Evolutionary conservation across 64 coral and sea anemone species (phyloP).

Genomic region (Pachyseris speciosa): DNA sequence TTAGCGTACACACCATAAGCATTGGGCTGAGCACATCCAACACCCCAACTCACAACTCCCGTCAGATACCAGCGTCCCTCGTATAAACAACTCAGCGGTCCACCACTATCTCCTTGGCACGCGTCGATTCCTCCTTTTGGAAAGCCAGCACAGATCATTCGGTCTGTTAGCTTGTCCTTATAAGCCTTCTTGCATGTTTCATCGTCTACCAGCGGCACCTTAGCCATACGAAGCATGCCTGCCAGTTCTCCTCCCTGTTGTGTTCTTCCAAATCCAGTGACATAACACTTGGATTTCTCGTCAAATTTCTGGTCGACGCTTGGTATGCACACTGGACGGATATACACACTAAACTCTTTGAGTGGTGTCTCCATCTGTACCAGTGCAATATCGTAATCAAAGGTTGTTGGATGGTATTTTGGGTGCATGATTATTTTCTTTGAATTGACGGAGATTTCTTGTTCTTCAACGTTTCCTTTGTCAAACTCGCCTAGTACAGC

Average conservation of each 20-base stretch:
- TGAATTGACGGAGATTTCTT: constrained; percentile 45
- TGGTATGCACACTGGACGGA: constrained; percentile 64
- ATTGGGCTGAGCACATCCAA: constrained; percentile 69
- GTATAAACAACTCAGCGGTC: constrained; percentile 67
- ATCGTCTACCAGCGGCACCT: constrained; percentile 47
- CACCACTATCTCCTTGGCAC: constrained; percentile 75
- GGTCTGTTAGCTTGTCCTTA: constrained; percentile 32
- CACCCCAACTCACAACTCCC: constrained; percentile 78
- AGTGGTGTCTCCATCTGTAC: constrained; percentile 50
- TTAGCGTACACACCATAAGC: constrained; percentile 79
- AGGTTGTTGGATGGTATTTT: not conserved
- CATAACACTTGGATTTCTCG: constrained; percentile 11
- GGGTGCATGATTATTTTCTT: constrained; percentile 59
- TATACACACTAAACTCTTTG: constrained; percentile 36
- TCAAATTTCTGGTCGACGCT: constrained; percentile 1
- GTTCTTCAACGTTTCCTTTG: constrained; percentile 39
- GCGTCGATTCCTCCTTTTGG: constrained; percentile 68
- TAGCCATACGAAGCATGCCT: constrained; percentile 47
- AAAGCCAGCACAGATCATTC: constrained; percentile 73
- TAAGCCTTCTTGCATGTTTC: constrained; percentile 52
- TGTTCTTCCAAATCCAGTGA: constrained; percentile 74
- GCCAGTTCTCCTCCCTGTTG: constrained; percentile 57
- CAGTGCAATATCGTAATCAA: constrained; percentile 58
- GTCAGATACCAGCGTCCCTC: constrained; percentile 71
- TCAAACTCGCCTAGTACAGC: constrained; percentile 62